Conservation (phyloP, 2,113 vertebrate species). For the Phaethon lepturus region DNA sequence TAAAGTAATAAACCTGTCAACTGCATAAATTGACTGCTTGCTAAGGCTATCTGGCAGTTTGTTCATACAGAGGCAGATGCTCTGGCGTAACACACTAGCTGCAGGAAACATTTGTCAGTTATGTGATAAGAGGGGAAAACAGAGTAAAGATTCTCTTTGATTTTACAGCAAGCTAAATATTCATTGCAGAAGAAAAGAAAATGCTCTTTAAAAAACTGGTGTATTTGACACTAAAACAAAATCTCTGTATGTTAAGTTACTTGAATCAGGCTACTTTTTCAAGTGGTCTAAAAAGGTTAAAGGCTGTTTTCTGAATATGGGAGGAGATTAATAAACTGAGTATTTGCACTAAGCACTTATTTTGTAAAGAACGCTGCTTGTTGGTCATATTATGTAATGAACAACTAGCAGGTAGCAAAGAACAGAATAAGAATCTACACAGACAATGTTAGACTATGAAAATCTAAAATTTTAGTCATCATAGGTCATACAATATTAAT, state of each 20-base stretch:
- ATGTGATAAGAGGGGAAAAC: slow-evolving; percentile 56
- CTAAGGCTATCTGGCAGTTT: slow-evolving; percentile 65
- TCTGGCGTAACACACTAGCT: slow-evolving; percentile 69
- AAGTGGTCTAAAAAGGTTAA: background rate
- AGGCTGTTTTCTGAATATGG: background rate
- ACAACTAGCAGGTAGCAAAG: background rate
- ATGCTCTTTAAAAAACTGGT: background rate
- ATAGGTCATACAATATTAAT: background rate
- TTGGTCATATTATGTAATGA: background rate
- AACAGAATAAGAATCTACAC: background rate
- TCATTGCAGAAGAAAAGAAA: background rate
- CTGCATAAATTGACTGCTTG: slow-evolving; percentile 58
- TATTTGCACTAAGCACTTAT: background rate
- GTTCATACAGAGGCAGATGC: slow-evolving; percentile 69
- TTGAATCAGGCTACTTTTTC: background rate
- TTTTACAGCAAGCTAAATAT: slow-evolving; percentile 61
- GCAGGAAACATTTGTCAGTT: slow-evolving; percentile 73
- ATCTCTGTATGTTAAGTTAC: background rate
- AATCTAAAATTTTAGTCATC: background rate
- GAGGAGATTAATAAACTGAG: background rate
- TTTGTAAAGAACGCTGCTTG: background rate
- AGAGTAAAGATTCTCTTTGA: slow-evolving; percentile 58
- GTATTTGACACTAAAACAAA: background rate
- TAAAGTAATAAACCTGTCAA: slow-evolving; percentile 80
- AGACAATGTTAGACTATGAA: background rate